phyloP scores from a whole-genome alignment of 2,888 invertebrate species.

The Trachelus troglodyta region DNA sequence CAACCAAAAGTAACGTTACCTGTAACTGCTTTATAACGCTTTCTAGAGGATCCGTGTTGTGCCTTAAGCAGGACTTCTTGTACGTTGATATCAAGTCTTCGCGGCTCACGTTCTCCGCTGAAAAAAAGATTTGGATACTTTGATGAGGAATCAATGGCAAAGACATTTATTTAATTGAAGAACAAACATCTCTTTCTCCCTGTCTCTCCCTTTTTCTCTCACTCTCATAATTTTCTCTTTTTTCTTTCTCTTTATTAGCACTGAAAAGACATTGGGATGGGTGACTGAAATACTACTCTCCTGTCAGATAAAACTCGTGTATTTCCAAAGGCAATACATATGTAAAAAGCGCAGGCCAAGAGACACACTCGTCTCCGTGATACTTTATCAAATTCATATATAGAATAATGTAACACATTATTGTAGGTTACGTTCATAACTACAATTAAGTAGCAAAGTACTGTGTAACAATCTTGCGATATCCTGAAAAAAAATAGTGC shows the following conservation, averaged over 20 bases:
- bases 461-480: not conserved
- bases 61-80: conserved; percentile 77
- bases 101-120: conserved; percentile 74
- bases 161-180: too few species aligned
- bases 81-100: conserved; percentile 81
- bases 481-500: not conserved
- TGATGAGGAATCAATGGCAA: too few species aligned
- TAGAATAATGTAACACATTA: not conserved
- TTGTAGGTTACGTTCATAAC: too few species aligned
- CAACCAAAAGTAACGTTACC: conserved; percentile 64
- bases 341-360: not conserved
- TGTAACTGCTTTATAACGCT: conserved; percentile 79
- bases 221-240: not conserved
- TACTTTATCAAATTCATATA: not conserved
- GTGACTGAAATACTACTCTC: conserved; percentile 35
- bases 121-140: conserved; percentile 51
- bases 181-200: not conserved
- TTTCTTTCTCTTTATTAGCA: not conserved
- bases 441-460: not conserved
- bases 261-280: not conserved
- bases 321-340: conserved; percentile 24
- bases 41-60: conserved; percentile 77
- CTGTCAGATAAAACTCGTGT: conserved; percentile 41
- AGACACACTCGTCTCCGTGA: not conserved
- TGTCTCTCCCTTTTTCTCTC: not conserved